Evolutionary conservation across 2,888 invertebrate species (phyloP), one percentile per base, ranked within the genome.

Genomic region (Urechis unicinctus): DNA sequence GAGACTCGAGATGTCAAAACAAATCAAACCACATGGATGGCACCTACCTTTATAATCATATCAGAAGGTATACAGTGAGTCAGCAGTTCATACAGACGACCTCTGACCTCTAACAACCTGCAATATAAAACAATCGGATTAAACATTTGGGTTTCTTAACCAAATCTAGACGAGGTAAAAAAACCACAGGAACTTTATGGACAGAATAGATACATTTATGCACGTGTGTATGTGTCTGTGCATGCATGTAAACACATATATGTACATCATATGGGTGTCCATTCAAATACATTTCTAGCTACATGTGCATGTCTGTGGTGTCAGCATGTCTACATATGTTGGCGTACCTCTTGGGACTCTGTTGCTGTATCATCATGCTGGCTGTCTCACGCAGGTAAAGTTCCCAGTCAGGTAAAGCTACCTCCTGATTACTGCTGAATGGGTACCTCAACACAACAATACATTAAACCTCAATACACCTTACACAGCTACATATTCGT

Each of bases 321-420:
- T 43, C 24, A 43, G 9, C 43, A 43, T 43, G 4, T 43, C 24
- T 13, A n/a, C n/a, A n/a, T n/a, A n/a, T n/a, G n/a, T n/a, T 3
- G 36, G 29, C 21, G 13, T 56, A 77, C 77, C 74, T 70, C 57
- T 86, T 86, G 0, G 94, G 89, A 57, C 85, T 88, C 74, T 96
- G 97, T 70, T 94, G 90, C 3, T 86, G 83, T 1, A 91, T 80
- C 68, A 96, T 90, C 81, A 88, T 85, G 56, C 83, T 83, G 0
- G 94, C 95, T 2, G 93, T 95, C 64, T 90, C 88, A 62, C 84
- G 83, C 28, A 98, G 84, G 75, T 86, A 96, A 6, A 85, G 76
- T 74, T 92, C 88, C 97, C 97, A 98, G 78, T 98, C 97, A 0
- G 94, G 88, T 68, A 90, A 88, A 0, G 86, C 81, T 49, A 96